Base-by-base conservation (phyloP, 2,888 invertebrate species). In the Orthosia gothica region DNA sequence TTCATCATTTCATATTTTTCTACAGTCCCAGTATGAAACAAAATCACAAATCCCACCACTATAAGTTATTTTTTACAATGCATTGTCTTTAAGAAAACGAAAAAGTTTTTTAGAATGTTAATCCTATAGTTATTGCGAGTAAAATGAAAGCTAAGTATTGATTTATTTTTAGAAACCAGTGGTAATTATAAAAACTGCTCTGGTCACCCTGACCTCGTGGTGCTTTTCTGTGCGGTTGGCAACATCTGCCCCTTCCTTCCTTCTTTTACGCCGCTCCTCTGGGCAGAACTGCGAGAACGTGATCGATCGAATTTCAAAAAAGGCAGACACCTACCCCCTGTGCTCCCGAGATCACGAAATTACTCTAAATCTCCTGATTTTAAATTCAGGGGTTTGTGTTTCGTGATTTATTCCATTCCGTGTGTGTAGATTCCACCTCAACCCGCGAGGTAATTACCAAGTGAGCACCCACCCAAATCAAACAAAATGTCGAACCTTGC, bases 241-340 rank as follows among this genome's bases (percentile, higher is more conserved):
- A 96, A 92, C 92, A 92, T 90, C 89, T 93, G 93, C 92, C 95
- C 95, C 95, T 96, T 95, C 95, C 95, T 95, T 94, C 96, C 95
- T 96, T 95, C 96, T 96, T 96, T 96, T 96, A 92, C 96, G 96
- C 95, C 95, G 96, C 94, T 93, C 95, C 95, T 90, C 94, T 88
- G 92, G 91, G 92, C 95, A 96, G 96, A 96, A 93, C 93, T 93
- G 94, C 92, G 95, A 95, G 95, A 96, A 95, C 96, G 96, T 96
- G 96, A 96, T 96, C 96, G 96, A 96, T 96, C 96, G 95, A 96
- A 96, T 95, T 96, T 96, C 95, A 93, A 96, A 96, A 95, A 96
- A 95, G 95, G 94, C 96, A 95, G 96, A 94, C 96, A 94, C 95
- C 96, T 95, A 94, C 92, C 95, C 84, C 95, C 93, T 94, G 96